Conservation (phyloP, 2,888 invertebrate species). For the Podotricha telesiphe region DNA sequence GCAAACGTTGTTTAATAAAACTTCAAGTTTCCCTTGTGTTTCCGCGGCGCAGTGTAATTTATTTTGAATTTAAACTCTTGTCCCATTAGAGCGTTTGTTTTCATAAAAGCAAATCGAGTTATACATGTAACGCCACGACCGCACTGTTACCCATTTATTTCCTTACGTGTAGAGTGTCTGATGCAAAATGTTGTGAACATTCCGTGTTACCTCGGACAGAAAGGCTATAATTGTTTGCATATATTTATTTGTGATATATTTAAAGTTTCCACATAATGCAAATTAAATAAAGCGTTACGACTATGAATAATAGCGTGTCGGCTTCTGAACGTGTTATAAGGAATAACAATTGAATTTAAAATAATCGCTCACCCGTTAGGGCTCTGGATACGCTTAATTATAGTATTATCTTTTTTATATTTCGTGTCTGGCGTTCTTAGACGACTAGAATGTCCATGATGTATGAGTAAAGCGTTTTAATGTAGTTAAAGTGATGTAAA, state of each 20-base stretch:
- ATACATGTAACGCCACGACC: constrained; percentile 68
- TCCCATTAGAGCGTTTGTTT: constrained; percentile 69
- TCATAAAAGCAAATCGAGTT: constrained; percentile 78
- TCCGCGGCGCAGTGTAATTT: constrained; percentile 54
- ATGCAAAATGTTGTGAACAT: constrained; percentile 1
- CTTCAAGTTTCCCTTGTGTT: constrained; percentile 42
- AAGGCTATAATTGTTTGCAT: constrained; percentile 29
- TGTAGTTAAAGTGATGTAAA: neutral
- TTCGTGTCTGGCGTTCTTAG: constrained; percentile 18
- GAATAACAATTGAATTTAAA: constrained; percentile 45
- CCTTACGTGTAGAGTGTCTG: constrained; percentile 61
- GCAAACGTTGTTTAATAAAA: constrained; percentile 44
- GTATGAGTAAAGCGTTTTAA: neutral
- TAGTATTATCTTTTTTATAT: constrained; percentile 12
- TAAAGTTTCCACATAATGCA: constrained; percentile 68
- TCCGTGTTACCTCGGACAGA: constrained; percentile 17
- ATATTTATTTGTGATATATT: constrained; percentile 29
- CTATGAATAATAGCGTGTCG: constrained; percentile 62
- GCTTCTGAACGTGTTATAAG: constrained; percentile 46
- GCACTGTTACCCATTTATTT: constrained; percentile 73
- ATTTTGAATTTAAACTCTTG: constrained; percentile 72
- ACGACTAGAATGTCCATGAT: neutral
- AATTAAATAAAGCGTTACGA: constrained; percentile 77
- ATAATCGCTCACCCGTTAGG: constrained; percentile 50
- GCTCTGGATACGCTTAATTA: constrained; percentile 43